These are phyloP conservation scores for Sphaerophoria taeniata DNA, from an alignment of 2,888 invertebrate genomes.

Conservation along the genomic window DNA sequence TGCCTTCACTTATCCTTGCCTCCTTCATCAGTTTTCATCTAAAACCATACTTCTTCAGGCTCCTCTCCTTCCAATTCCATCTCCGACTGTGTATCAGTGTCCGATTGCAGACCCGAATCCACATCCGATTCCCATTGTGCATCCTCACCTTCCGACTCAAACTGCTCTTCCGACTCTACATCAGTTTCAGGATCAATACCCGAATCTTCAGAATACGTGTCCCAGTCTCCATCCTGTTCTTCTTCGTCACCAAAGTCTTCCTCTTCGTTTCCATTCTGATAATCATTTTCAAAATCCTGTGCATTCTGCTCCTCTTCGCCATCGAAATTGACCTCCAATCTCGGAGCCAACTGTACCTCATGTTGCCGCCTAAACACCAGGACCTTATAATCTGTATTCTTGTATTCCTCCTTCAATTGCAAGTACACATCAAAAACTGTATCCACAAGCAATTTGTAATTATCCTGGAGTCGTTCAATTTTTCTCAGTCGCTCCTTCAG, in stretches of 20 bases:
- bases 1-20: no score
- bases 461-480: constrained; percentile 20
- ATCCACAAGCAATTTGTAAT: constrained; percentile 16
- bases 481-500: background rate
- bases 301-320: background rate
- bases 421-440: background rate
- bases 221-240: constrained; percentile 5
- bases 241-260: background rate
- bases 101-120: constrained; percentile 17
- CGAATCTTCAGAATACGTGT: constrained; percentile 2
- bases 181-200: constrained; percentile 21
- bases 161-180: background rate
- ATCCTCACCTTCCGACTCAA: background rate
- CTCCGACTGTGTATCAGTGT: constrained; percentile 3
- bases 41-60: background rate
- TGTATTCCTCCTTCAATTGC: constrained; percentile 16
- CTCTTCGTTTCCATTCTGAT: background rate
- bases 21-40: background rate
- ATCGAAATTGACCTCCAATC: background rate
- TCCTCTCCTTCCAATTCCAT: constrained; percentile 15
- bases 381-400: background rate
- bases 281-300: background rate
- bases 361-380: background rate
- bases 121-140: background rate
- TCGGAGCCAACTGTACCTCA: background rate